Conservation (phyloP, 2,797 vertebrate genomes). For the Lepidocolaptes lacrymiger region DNA sequence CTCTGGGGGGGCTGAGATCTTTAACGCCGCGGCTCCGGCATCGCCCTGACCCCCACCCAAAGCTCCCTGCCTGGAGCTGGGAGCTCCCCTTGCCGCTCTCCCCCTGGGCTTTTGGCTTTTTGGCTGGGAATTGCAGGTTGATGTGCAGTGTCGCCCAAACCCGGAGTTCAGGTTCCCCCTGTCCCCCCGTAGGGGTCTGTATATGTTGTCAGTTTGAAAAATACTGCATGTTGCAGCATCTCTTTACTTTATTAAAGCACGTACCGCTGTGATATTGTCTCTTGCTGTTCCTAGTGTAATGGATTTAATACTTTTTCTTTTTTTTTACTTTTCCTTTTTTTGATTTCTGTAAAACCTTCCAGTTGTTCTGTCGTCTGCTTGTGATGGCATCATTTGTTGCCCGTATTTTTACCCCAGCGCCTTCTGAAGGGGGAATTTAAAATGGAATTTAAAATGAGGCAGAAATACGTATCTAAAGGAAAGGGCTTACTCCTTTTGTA, state of each 20-base stretch:
- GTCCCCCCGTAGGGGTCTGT: conserved; percentile 59
- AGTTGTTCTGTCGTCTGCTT: conserved; percentile 72
- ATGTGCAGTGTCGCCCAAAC: conserved; percentile 59
- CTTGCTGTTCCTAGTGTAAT: conserved; percentile 75
- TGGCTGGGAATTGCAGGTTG: conserved; percentile 44
- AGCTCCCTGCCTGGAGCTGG: neutral
- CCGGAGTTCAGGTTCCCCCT: conserved; percentile 39
- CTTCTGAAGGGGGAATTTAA: conserved; percentile 55
- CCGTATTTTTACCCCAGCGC: conserved; percentile 64
- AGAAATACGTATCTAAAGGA: neutral
- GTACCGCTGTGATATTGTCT: conserved; percentile 74
- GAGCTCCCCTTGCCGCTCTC: neutral
- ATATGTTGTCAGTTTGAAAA: conserved; percentile 76
- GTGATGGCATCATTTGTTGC: conserved; percentile 73
- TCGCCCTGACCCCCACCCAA: neutral
- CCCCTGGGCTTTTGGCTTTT: neutral
- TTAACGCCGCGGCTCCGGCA: rapidly evolving
- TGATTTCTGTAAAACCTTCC: conserved; percentile 68
- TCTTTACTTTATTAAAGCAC: conserved; percentile 77
- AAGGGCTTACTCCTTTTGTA: neutral
- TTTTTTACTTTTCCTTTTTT: neutral
- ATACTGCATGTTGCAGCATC: conserved; percentile 77
- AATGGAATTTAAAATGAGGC: neutral
- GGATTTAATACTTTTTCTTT: conserved; percentile 50
- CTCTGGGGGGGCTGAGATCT: neutral